A percentile compares a stretch with the other conserved stretches of the same genome.
Conservation (phyloP, 1,140 invertebrate genomes). For the Pogonomyrmex barbatus region DNA sequence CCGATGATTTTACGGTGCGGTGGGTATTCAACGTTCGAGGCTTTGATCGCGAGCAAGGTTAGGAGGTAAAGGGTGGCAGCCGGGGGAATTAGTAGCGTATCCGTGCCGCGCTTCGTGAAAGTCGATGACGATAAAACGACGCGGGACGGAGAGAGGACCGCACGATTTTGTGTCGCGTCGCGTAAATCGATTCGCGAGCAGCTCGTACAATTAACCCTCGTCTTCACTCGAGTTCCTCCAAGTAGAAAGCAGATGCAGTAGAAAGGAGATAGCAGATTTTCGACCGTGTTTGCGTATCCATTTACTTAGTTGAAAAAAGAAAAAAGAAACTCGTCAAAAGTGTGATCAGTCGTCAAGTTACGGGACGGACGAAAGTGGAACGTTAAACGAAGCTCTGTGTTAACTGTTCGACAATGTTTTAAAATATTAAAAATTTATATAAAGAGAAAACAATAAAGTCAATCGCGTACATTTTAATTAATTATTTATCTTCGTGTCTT, state of each 20-base stretch:
- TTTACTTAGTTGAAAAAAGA: neutral
- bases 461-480: neutral
- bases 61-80: conserved; percentile 58
- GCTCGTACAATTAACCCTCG: conserved; percentile 32
- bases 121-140: conserved; percentile 37
- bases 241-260: conserved; percentile 5
- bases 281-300: neutral
- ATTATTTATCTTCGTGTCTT: neutral
- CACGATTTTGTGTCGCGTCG: conserved; percentile 32
- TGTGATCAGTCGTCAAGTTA: neutral
- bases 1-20: conserved; percentile 67
- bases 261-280: neutral
- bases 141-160: neutral
- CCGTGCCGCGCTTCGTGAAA: conserved; percentile 48
- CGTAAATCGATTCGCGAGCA: conserved; percentile 53
- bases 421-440: neutral
- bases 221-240: neutral
- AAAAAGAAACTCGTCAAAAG: neutral
- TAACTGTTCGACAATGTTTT: neutral
- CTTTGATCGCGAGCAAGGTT: conserved; percentile 50
- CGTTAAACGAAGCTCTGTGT: neutral
- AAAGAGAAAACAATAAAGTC: neutral
- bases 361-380: neutral
- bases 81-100: conserved; percentile 19
- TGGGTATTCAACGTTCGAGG: conserved; percentile 10